Base-by-base conservation (phyloP, 2,888 invertebrate genomes). In the Coleophora flavipennella region DNA sequence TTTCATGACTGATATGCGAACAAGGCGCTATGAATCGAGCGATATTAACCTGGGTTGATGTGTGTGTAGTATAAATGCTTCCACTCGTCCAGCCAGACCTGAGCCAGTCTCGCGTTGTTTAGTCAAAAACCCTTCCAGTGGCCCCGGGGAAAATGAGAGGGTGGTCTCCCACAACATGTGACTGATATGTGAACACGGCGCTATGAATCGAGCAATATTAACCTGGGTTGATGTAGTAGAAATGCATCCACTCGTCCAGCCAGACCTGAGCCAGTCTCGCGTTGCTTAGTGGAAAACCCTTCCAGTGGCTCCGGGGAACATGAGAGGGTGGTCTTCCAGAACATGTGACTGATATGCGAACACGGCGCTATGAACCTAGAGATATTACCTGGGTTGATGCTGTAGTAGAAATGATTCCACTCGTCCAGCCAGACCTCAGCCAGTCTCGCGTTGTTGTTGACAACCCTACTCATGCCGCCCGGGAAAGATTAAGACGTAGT, bases 391-490 rank as follows among this genome's bases (percentile, higher is more conserved):
- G 96, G 96, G 89, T 96, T 96, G 88, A 97, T 95, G 88, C 94
- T 95, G 92, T 95, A 97, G 92, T 96, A 97, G 92, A 97, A 97
- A 79, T 94, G 93, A 89, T 96, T 96, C 94, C 98, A 98, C 71
- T 97, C 96, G 88, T 99, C 99, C 86, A 99, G 92, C 99, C 99
- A 99, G 63, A 99, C 99, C 83, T 97, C 96, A 53, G 97, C 98
- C 67, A 98, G 93, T 60, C 99, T 91, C 74, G 97, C 96, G 86
- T 97, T 97, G 91, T 99, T 99, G 88, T 98, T 96, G 83, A 99
- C 98, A 72, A 98, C 96, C 69, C 92, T 92, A 85, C 94, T 93
- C 62, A 96, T 96, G 68, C 97, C 98, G 62, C 97, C 99, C 41
- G 99, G 99, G 90, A 99, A 97, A 59, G 96, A 94, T 86, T 99